phyloP scores from a whole-genome alignment of 2,797 vertebrate genomes.

The Clamator glandarius region DNA sequence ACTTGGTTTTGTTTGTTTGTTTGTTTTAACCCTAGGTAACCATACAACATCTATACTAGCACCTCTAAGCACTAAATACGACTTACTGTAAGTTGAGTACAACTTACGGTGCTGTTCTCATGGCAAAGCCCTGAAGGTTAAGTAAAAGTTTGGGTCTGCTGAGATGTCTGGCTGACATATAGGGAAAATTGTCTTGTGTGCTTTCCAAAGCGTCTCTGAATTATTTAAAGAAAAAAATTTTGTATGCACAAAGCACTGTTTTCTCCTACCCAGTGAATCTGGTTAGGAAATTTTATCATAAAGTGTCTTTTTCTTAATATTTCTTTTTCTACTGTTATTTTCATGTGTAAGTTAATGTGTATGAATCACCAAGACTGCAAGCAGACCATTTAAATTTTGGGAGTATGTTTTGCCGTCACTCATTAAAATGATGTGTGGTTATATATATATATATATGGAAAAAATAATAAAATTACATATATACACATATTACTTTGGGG shows the following conservation, averaged over 20 bases:
- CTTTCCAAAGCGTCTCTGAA: neutral
- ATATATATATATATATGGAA: neutral
- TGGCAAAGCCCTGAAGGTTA: neutral
- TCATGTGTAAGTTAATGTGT: neutral
- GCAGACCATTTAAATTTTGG: neutral
- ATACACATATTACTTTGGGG: neutral
- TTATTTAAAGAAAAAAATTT: neutral
- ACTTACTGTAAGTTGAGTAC: neutral
- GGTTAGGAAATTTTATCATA: neutral
- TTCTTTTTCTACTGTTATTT: neutral
- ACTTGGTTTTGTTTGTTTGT: neutral
- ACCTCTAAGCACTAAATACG: neutral
- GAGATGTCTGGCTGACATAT: neutral
- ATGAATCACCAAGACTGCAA: neutral
- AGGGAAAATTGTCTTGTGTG: neutral
- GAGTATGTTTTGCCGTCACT: neutral
- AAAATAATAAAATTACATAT: neutral
- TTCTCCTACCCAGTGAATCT: neutral
- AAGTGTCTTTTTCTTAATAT: accelerated
- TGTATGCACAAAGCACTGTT: neutral
- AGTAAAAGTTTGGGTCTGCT: neutral
- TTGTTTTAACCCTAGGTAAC: neutral
- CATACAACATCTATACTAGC: neutral
- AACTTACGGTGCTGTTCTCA: neutral
- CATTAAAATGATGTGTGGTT: neutral